Base-by-base conservation (phyloP, 1,140 invertebrate species). In the Neomicropteryx cornuta region DNA sequence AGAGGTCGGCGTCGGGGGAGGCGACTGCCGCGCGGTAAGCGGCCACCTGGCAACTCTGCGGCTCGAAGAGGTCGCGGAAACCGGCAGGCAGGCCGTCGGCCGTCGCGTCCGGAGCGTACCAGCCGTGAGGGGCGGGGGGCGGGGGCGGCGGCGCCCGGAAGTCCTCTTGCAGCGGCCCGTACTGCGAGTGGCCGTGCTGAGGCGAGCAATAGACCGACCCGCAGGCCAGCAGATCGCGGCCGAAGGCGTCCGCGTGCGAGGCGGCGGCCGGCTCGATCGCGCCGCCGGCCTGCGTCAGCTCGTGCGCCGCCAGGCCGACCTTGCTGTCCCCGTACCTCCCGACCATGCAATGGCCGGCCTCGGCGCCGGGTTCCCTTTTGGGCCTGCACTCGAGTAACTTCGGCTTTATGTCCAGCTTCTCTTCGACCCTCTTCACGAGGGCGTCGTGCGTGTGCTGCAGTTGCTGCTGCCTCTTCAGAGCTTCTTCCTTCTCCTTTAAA, bases 401-500 rank as follows among this genome's bases (percentile, higher is more conserved):
- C 4, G 72, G 65, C 38, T 75, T 75, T 8, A 75, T 72, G 38
- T 67, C 60, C 3, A 64, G 58, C 30, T 70, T 68, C 0, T 68
- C 60, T 30, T 72, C 71, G 10, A 67, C 60, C 41, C 57, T 55
- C 39, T 53, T 66, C 14, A 62, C 58, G 3, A 66, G 58, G 4
- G 57, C 51, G 21, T 61, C 56, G 24, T 69, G 62, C 32, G 66
- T 66, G 41, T 56, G 68, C 38, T 68, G 61, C 18, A 68, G 50
- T 27, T 78, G 56, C 27, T 82, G 79, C 47, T 87, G 83, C 5
- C 86, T 70, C 52, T 89, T 88, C 13, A 87, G 43, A 0, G 82
- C 81, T 50, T 91, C 87, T 46, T 92, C 87, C 50, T 91, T 91
- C 51, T 92, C 87, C 45, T 83, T 79, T 16, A 87, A 51, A 0